These are phyloP conservation scores for Tetramorium simillimum DNA, from an alignment of 1,140 invertebrate species.

Conservation along the genomic window DNA sequence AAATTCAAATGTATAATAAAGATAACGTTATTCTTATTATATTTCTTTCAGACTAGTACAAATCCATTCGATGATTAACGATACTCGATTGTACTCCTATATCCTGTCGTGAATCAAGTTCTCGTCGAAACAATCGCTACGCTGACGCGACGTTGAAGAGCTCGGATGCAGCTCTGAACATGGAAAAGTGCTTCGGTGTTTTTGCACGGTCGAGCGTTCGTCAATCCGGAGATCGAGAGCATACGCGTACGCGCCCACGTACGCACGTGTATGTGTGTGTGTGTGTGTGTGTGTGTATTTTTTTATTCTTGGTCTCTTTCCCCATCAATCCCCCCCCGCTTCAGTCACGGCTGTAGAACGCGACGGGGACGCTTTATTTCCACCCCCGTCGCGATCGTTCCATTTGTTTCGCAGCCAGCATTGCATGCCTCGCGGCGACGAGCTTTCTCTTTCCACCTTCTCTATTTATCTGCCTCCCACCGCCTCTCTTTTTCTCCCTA, in stretches of 20 bases:
- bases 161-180: constrained; percentile 32
- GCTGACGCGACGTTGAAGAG: constrained; percentile 37
- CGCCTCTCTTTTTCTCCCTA: constrained; percentile 24
- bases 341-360: constrained; percentile 69
- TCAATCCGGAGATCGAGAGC: constrained; percentile 77
- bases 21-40: background rate
- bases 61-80: background rate
- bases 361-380: constrained; percentile 80
- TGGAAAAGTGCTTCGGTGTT: constrained; percentile 73
- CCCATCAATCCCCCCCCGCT: constrained; percentile 10
- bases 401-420: constrained; percentile 80
- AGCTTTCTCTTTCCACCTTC: constrained; percentile 72
- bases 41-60: background rate
- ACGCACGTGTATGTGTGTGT: background rate
- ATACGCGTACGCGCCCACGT: background rate
- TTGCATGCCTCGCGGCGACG: constrained; percentile 78
- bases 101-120: constrained; percentile 24
- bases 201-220: constrained; percentile 74
- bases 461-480: constrained; percentile 64
- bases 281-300: constrained; percentile 60
- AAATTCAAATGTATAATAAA: background rate
- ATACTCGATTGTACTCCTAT: background rate
- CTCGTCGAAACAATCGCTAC: constrained; percentile 25
- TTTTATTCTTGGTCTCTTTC: constrained; percentile 49
- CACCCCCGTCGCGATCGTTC: constrained; percentile 78